Conservation (phyloP, 2,113 vertebrate species). For the Oreamnos americanus region DNA sequence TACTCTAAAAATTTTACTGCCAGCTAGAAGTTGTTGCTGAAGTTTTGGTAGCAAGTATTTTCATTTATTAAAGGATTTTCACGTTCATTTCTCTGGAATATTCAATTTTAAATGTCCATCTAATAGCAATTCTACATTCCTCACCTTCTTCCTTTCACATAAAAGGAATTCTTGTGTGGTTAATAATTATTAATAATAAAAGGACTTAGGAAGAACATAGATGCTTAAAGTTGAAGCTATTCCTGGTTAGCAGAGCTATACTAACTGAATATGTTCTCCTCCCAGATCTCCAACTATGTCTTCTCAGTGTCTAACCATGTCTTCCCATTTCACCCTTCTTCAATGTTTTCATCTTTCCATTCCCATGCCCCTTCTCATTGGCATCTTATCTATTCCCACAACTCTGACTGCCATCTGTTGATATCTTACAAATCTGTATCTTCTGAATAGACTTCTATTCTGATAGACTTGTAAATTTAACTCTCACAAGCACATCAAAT, state of each 20-base stretch:
- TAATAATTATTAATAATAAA: background rate
- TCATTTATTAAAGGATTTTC: background rate
- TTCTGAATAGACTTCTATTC: slow-evolving; percentile 54
- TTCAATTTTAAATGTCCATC: background rate
- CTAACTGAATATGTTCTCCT: background rate
- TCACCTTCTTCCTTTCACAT: background rate
- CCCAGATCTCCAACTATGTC: background rate
- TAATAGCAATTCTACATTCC: background rate
- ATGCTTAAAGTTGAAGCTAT: background rate
- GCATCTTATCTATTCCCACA: slow-evolving; percentile 33
- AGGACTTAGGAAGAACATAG: background rate
- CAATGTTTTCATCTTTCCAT: background rate
- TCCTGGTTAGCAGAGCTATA: background rate
- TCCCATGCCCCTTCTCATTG: background rate
- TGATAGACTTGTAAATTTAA: slow-evolving; percentile 6
- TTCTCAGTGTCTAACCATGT: background rate
- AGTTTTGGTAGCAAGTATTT: background rate
- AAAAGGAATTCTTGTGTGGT: background rate
- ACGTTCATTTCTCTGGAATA: background rate
- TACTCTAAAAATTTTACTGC: background rate
- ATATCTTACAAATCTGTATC: slow-evolving; percentile 31
- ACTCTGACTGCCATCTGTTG: slow-evolving; percentile 29
- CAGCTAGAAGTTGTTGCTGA: background rate
- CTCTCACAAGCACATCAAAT: background rate
- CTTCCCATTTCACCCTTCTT: background rate